A percentile compares a stretch with the other conserved stretches of the same genome.
Conservation (phyloP, 2,888 invertebrate genomes). For the Agrilus mali region DNA sequence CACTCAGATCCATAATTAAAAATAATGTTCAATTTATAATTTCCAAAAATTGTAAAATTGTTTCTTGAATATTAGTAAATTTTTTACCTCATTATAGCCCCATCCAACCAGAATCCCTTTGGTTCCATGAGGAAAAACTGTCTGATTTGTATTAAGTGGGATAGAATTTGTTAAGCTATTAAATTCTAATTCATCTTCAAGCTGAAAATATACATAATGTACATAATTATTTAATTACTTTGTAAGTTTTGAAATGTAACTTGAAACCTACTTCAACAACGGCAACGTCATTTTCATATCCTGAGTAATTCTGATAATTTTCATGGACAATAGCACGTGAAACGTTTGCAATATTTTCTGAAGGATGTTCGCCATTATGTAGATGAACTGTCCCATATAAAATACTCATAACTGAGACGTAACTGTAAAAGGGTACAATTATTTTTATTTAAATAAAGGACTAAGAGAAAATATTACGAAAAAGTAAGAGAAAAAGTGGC, state of each 20-base stretch:
- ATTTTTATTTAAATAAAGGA: too few relatives aligned
- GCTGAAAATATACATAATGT: background rate
- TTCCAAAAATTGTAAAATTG: too few relatives aligned
- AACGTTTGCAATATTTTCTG: conserved; percentile 5
- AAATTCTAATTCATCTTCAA: background rate
- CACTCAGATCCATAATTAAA: too few relatives aligned
- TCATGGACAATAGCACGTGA: conserved; percentile 8
- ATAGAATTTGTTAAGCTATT: conserved; percentile 1
- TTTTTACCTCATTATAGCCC: conserved; percentile 19
- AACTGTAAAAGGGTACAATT: conserved; percentile 3
- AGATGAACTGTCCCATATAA: conserved; percentile 10
- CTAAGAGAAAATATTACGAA: too few relatives aligned
- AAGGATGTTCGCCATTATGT: conserved; percentile 6
- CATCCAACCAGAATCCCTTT: conserved; percentile 29
- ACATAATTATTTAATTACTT: too few relatives aligned
- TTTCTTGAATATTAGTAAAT: too few relatives aligned
- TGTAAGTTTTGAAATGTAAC: too few relatives aligned
- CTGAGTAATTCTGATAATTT: conserved; percentile 7
- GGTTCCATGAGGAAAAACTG: conserved; percentile 13
- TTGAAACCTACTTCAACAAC: conserved; percentile 13
- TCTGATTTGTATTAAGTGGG: too few relatives aligned
- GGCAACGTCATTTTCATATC: conserved; percentile 13
- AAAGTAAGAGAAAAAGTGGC: too few relatives aligned
- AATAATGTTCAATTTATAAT: too few relatives aligned
- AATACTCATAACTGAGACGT: conserved; percentile 5